phyloP scores from a whole-genome alignment of 2,888 invertebrate genomes.

The Pyrochroa serraticornis region DNA sequence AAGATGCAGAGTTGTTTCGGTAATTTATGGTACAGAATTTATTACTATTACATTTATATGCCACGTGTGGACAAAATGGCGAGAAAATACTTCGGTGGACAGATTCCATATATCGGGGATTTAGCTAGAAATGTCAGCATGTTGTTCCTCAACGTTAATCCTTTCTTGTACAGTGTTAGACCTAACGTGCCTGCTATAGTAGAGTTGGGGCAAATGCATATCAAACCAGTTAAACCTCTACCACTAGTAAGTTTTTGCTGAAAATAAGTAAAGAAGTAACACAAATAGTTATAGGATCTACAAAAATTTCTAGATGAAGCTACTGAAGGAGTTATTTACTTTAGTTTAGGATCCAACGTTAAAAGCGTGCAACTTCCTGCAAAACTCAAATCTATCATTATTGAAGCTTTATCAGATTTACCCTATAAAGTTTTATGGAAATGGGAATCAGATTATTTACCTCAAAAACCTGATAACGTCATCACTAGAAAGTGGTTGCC shows the following conservation, averaged over 20 bases:
- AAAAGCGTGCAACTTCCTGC: slow-evolving; percentile 27
- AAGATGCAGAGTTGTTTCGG: slow-evolving; percentile 26
- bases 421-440: slow-evolving; percentile 36
- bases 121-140: slow-evolving; percentile 48
- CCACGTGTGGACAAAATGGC: slow-evolving; percentile 44
- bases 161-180: slow-evolving; percentile 45
- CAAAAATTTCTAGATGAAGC: slow-evolving; percentile 45
- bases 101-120: slow-evolving; percentile 48
- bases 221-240: slow-evolving; percentile 41
- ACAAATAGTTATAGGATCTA: slow-evolving; percentile 40
- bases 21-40: slow-evolving; percentile 26
- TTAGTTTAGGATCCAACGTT: slow-evolving; percentile 52
- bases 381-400: slow-evolving; percentile 22
- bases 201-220: slow-evolving; percentile 45
- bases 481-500: slow-evolving; percentile 37
- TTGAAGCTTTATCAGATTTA: slow-evolving; percentile 28
- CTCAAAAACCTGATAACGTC: slow-evolving; percentile 30
- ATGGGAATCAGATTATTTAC: slow-evolving; percentile 33
- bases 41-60: slow-evolving; percentile 27
- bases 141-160: slow-evolving; percentile 48
- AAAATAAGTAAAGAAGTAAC: not conserved
- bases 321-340: slow-evolving; percentile 47
- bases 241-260: slow-evolving; percentile 43
- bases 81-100: slow-evolving; percentile 48
- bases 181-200: slow-evolving; percentile 50